A percentile compares a stretch with the other conserved stretches of the same genome.
phyloP scores from a whole-genome alignment of 1,140 invertebrate species.

The Drosophila sp. region DNA sequence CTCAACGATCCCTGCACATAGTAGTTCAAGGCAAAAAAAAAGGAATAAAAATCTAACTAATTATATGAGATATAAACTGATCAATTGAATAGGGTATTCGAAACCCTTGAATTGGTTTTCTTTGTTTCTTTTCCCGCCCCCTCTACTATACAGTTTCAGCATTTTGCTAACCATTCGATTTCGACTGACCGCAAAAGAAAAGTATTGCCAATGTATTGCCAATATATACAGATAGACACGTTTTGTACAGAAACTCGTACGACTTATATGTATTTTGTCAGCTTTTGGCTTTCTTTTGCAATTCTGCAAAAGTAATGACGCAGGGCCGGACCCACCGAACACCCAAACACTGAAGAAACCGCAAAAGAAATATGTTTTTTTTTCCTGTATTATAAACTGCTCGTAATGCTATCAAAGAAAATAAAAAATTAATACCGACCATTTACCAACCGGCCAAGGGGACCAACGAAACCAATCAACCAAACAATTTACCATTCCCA shows the following conservation, averaged over 20 bases:
- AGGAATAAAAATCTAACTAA: too few relatives aligned
- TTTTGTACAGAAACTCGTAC: constrained; percentile 5
- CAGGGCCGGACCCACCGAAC: background rate
- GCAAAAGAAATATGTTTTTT: constrained; percentile 2
- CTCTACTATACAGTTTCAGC: background rate
- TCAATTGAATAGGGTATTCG: too few relatives aligned
- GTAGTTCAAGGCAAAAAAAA: too few relatives aligned
- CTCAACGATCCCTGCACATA: too few relatives aligned
- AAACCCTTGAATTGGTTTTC: too few relatives aligned
- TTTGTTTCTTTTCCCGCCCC: background rate
- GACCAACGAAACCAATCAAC: background rate
- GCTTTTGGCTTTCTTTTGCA: constrained; percentile 37
- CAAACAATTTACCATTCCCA: background rate
- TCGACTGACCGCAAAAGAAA: constrained; percentile 2
- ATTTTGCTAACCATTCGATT: constrained; percentile 1
- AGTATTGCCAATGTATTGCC: background rate
- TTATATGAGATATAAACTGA: too few relatives aligned
- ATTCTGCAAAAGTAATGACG: constrained; percentile 44
- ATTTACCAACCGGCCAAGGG: background rate
- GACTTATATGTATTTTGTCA: constrained; percentile 16
- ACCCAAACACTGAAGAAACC: constrained; percentile 1
- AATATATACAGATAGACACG: too few relatives aligned
- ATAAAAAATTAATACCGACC: constrained; percentile 13
- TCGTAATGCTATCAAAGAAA: constrained; percentile 23
- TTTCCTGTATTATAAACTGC: constrained; percentile 13